These are phyloP conservation scores for Lasiommata megera DNA, from an alignment of 2,888 invertebrate species.

Conservation along the genomic window DNA sequence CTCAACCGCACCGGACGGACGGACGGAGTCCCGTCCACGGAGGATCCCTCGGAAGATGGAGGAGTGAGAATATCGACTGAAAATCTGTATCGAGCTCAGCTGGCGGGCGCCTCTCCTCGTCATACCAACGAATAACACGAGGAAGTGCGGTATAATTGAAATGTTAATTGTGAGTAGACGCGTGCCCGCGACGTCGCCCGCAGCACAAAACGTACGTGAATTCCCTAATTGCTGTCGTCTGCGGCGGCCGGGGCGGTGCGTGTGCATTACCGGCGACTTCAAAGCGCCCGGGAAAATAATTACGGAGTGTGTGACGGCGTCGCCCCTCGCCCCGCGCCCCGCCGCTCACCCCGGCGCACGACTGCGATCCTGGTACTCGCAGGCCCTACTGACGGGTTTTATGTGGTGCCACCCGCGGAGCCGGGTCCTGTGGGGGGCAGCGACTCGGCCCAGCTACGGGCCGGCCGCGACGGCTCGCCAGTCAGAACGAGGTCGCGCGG, in stretches of 20 bases:
- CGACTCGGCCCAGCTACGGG: no score
- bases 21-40: no score
- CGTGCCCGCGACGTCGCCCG: not conserved
- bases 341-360: not conserved
- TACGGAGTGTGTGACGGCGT: not conserved
- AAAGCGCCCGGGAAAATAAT: constrained; percentile 2
- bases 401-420: no score
- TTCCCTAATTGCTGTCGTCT: constrained; percentile 9
- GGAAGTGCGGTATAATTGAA: not conserved
- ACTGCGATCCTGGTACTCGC: no score
- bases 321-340: not conserved
- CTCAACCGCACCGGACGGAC: no score
- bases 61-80: no score
- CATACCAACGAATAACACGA: not conserved
- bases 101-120: not conserved
- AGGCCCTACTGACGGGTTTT: no score
- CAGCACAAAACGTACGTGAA: not conserved
- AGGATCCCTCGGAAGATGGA: no score
- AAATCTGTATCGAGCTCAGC: no score
- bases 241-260: not conserved
- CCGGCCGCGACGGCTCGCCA: no score
- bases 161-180: not conserved
- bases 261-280: not conserved
- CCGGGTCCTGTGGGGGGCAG: no score
- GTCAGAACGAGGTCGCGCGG: no score